Conservation (phyloP, 2,113 vertebrate species). For the western clawed frog (Xenopus tropicalis) region UCB_Xtro_10.0 CM004450.2:142697001-142697500, state of each 20-base stretch:
- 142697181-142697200: too few species aligned
- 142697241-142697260: too few species aligned
- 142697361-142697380: not conserved
- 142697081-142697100: too few species aligned
- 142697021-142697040: not conserved
- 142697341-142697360: not conserved
- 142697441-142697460: conserved; percentile 1
- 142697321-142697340: too few species aligned
- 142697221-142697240: too few species aligned
- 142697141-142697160: conserved; percentile 26
- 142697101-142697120: too few species aligned
- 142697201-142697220: too few species aligned
- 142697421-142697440: conserved; percentile 42
- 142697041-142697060: not conserved
- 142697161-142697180: conserved; percentile 50
- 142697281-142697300: too few species aligned
- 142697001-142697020: too few species aligned
- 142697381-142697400: not conserved
- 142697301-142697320: too few species aligned
- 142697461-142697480: too few species aligned
- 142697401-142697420: conserved; percentile 25
- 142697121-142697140: not conserved
- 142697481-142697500: not conserved
- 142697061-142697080: not conserved
- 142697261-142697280: too few species aligned